Percentiles rank a stretch among this genome's conserved stretches.
Evolutionary conservation across 2,113 vertebrate species (phyloP).

Genomic region (Takifugu flavidus): DNA sequence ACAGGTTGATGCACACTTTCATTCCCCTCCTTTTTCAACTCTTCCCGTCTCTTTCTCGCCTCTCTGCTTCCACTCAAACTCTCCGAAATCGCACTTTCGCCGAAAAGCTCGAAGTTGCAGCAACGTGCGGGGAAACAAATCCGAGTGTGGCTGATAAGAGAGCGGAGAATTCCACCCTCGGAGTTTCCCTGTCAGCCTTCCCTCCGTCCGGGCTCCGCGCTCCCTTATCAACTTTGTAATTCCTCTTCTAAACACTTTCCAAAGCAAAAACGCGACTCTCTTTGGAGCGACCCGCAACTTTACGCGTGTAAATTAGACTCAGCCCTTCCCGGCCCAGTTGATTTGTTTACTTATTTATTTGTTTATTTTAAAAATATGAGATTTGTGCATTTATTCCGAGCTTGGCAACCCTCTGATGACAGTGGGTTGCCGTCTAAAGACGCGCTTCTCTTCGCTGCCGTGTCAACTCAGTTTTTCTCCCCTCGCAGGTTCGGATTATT

Average conservation of each 20-base stretch:
- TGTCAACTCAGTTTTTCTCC: not conserved
- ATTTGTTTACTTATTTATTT: not conserved
- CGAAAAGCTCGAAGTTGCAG: not conserved
- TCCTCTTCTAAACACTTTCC: not conserved
- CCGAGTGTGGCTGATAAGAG: constrained; percentile 14
- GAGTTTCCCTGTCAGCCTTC: constrained; percentile 4
- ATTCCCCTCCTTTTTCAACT: constrained; percentile 2
- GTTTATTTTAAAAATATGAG: not conserved
- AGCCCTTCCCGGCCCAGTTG: not conserved
- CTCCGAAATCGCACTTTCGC: constrained; percentile 15
- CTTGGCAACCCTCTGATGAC: too few species aligned
- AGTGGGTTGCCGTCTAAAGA: not conserved
- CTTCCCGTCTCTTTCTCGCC: constrained; percentile 9
- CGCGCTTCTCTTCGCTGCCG: not conserved
- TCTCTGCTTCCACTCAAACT: constrained; percentile 42
- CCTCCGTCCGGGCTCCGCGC: constrained; percentile 23
- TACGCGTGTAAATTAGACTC: not conserved
- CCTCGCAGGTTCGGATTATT: constrained; percentile 18
- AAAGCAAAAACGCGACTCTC: not conserved
- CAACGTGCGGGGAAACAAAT: not conserved
- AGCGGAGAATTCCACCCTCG: not conserved
- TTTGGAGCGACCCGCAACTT: not conserved
- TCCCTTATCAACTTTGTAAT: constrained; percentile 3
- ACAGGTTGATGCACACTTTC: constrained; percentile 76
- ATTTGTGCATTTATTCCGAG: not conserved